phyloP scores from a whole-genome alignment of 2,888 invertebrate species.

The Acanthococcus lagerstroemiae region DNA sequence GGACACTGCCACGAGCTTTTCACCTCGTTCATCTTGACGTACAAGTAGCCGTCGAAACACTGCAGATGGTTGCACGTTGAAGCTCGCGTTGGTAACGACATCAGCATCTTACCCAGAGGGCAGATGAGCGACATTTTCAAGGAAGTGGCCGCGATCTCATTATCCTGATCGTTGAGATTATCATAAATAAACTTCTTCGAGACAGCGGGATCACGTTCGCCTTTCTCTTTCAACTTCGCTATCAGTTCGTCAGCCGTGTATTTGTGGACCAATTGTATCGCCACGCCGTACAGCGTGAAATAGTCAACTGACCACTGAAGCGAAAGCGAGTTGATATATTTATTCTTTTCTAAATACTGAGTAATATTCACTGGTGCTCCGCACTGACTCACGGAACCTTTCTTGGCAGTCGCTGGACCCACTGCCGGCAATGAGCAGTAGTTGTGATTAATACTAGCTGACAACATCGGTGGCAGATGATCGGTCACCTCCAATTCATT shows the following conservation, averaged over 20 bases:
- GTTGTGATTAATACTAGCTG: slow-evolving; percentile 8
- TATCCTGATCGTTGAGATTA: slow-evolving; percentile 37
- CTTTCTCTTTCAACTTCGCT: slow-evolving; percentile 6
- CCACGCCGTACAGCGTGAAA: slow-evolving; percentile 3
- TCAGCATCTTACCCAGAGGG: slow-evolving; percentile 37
- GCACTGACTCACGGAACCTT: neutral
- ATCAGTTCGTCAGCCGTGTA: slow-evolving; percentile 10
- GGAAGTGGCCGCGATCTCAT: slow-evolving; percentile 22
- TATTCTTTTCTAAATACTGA: neutral
- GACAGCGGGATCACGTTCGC: slow-evolving; percentile 3
- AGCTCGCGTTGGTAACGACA: slow-evolving; percentile 43
- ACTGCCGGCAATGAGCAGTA: slow-evolving; percentile 6
- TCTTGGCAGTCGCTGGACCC: neutral
- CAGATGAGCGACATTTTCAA: slow-evolving; percentile 31
- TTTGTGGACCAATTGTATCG: slow-evolving; percentile 1
- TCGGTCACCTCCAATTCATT: slow-evolving; percentile 6
- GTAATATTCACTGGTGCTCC: slow-evolving; percentile 13
- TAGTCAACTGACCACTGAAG: slow-evolving; percentile 14
- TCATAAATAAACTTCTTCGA: slow-evolving; percentile 18
- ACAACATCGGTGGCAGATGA: slow-evolving; percentile 2
- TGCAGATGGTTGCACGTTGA: slow-evolving; percentile 47
- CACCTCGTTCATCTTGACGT: slow-evolving; percentile 48
- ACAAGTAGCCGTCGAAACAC: slow-evolving; percentile 47
- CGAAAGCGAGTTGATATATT: neutral
- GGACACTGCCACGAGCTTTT: slow-evolving; percentile 49